A percentile compares a stretch with the other conserved stretches of the same genome.
Evolutionary conservation across 2,113 vertebrate genomes (phyloP).

Genomic region (Apodemus speciosus): DNA sequence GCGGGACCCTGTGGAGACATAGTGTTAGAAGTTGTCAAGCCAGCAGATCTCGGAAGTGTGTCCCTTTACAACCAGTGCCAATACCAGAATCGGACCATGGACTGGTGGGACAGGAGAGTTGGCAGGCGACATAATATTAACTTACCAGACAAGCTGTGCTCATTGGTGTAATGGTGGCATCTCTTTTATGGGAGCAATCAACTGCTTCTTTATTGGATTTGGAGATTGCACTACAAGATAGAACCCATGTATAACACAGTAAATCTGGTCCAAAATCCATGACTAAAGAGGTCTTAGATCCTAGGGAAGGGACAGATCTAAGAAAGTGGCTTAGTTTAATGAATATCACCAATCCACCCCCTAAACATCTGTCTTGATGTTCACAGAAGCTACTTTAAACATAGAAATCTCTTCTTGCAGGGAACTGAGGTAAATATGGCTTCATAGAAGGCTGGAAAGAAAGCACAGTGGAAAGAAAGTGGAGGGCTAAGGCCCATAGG

Average conservation of each 20-base stretch:
- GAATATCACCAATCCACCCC: neutral
- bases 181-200: too few species aligned
- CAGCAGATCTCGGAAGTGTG: too few species aligned
- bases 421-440: neutral
- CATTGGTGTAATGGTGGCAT: neutral
- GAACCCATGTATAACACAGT: neutral
- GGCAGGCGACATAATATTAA: too few species aligned
- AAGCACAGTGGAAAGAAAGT: neutral
- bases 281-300: neutral
- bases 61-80: too few species aligned
- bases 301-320: too few species aligned
- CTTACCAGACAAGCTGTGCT: too few species aligned
- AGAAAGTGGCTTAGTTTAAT: neutral
- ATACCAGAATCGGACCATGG: too few species aligned
- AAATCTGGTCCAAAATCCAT: neutral
- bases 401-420: neutral
- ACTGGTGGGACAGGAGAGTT: too few species aligned
- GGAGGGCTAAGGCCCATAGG: too few species aligned
- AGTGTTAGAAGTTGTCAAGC: too few species aligned
- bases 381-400: neutral
- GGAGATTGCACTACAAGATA: neutral
- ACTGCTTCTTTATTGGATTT: neutral
- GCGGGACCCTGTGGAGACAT: too few species aligned
- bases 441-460: neutral
- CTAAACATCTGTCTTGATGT: neutral